Evolutionary conservation across 1,140 invertebrate genomes (phyloP), one percentile per base, ranked within the genome.

Genomic region (Apocrypta bakeri): DNA sequence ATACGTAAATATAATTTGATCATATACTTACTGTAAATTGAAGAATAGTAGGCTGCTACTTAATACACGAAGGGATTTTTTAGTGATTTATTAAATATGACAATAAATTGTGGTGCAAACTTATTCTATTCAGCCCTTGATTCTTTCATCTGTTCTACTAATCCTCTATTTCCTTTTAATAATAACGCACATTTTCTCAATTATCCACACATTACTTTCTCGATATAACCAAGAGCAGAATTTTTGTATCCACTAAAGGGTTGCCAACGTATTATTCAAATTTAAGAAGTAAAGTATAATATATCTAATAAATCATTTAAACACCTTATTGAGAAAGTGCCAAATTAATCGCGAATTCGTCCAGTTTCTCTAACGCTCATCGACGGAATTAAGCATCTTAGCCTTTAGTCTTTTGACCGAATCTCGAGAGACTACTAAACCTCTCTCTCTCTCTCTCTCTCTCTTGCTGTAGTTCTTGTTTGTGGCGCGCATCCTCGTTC

Each of bases 51-150:
- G n/a, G n/a, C n/a, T n/a, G n/a, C n/a, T n/a, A n/a, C 33, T 4
- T 37, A 37, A 37, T 73, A 25, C 17, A 21, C 40, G 25, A 27
- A 42, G 8, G 56, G 29, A 17, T 71, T 69, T n/a, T 21, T 24
- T 80, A 6, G 17, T 56, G 14, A n/a, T 29, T 11, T 42, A 40
- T 27, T 40, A 27, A 14, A 6, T 12, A 17, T 24, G 63, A 68
- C 48, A 78, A 78, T 78, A 78, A 42, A 78, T 37, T 37, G 9
- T 68, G 63, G 21, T 78, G 68, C 68, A 27, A 48, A 31, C 29
- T 77, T 77, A 37, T 64, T 31, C 21, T 14, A 25, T 71, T 17
- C 21, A 21, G 11, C 12, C 63, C 7, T 4, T 25, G 64, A 68
- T 21, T 68, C 11, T 27, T 0, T 17, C 64, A 68, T 37, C 3